Evolutionary conservation across 2,113 vertebrate species (phyloP).

Genomic region (Glaucidium brasilianum): DNA sequence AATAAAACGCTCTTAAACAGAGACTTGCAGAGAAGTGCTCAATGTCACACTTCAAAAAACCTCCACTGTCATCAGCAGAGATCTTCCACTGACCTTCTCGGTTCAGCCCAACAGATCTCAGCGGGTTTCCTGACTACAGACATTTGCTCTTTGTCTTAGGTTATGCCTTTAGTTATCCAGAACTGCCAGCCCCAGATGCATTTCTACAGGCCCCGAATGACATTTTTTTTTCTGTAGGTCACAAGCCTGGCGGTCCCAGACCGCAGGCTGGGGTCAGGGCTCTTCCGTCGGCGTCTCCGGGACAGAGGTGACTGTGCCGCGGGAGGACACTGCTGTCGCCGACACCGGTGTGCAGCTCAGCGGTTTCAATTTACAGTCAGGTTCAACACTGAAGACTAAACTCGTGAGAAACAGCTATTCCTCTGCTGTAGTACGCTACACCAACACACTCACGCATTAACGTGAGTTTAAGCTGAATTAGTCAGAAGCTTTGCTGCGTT

Average conservation of each 20-base stretch:
- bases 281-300: rapidly evolving
- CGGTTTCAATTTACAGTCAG: neutral
- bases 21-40: neutral
- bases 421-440: neutral
- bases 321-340: neutral
- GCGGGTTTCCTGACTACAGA: neutral
- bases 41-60: neutral
- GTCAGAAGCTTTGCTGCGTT: neutral
- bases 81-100: neutral
- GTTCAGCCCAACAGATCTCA: neutral
- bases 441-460: rapidly evolving
- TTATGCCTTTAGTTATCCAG: neutral
- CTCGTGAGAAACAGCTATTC: rapidly evolving
- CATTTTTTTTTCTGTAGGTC: neutral
- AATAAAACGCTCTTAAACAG: neutral
- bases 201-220: rapidly evolving
- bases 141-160: neutral
- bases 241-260: rapidly evolving
- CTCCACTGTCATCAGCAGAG: neutral
- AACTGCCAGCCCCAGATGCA: neutral
- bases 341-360: neutral
- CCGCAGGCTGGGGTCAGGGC: rapidly evolving
- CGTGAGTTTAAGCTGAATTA: neutral
- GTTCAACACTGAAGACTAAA: neutral
- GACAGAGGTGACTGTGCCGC: neutral